These are phyloP conservation scores for Zaprionus bogoriensis DNA, from an alignment of 2,888 invertebrate genomes.

Conservation along the genomic window DNA sequence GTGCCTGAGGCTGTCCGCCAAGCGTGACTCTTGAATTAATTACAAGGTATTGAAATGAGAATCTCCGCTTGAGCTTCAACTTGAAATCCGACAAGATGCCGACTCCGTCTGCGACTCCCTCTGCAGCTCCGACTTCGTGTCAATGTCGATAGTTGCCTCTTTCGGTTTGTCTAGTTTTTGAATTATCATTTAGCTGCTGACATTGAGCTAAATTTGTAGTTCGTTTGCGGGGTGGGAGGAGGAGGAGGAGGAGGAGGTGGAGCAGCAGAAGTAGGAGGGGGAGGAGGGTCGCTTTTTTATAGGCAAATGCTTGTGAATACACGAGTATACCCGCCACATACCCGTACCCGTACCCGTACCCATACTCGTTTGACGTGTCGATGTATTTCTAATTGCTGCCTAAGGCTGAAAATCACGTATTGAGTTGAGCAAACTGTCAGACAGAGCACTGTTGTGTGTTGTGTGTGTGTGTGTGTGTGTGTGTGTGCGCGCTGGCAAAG, in stretches of 20 bases:
- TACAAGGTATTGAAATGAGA: slow-evolving; percentile 41
- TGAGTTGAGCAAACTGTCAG: too few species aligned
- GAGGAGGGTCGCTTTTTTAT: too few species aligned
- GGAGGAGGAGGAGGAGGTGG: background rate
- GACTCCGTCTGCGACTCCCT: background rate
- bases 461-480: slow-evolving; percentile 4
- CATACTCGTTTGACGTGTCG: slow-evolving; percentile 29
- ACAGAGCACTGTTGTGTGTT: slow-evolving; percentile 1
- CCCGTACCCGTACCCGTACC: too few species aligned
- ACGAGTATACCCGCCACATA: too few species aligned
- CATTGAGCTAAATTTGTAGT: slow-evolving; percentile 72
- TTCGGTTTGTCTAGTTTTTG: slow-evolving; percentile 27
- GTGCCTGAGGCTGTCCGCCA: slow-evolving; percentile 1
- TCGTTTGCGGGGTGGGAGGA: slow-evolving; percentile 15
- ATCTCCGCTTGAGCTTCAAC: slow-evolving; percentile 11
- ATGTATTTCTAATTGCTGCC: slow-evolving; percentile 21
- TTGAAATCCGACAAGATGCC: background rate
- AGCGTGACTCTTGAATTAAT: slow-evolving; percentile 53
- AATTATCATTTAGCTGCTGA: slow-evolving; percentile 60
- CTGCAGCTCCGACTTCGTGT: slow-evolving; percentile 3
- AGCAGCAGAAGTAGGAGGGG: background rate
- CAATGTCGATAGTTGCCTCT: slow-evolving; percentile 33
- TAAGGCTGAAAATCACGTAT: slow-evolving; percentile 17
- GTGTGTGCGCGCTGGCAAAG: background rate
- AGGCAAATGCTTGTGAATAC: slow-evolving; percentile 21